phyloP scores from a whole-genome alignment of 1,140 invertebrate species.

The Lethocerus indicus region DNA sequence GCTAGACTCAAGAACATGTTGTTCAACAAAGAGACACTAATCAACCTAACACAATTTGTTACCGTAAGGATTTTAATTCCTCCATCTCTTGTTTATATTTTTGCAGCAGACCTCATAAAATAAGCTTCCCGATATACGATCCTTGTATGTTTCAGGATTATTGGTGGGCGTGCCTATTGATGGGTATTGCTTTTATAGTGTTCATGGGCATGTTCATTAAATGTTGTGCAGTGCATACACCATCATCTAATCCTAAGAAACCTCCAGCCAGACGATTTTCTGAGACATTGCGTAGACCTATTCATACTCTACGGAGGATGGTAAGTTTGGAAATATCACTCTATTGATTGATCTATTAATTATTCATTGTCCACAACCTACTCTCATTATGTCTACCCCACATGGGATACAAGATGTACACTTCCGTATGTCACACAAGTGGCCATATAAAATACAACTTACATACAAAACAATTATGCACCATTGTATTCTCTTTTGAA shows the following conservation, averaged over 20 bases:
- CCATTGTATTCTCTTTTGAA: neutral
- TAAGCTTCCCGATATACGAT: neutral
- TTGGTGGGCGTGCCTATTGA: slow-evolving; percentile 93
- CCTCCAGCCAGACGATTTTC: slow-evolving; percentile 67
- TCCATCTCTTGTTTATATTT: neutral
- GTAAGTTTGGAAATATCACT: slow-evolving; percentile 24
- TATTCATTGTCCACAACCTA: neutral
- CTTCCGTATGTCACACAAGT: neutral
- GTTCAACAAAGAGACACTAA: slow-evolving; percentile 79
- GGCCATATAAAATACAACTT: neutral
- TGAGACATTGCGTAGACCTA: slow-evolving; percentile 72
- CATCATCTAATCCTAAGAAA: slow-evolving; percentile 90
- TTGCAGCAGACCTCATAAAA: neutral
- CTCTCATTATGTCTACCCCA: neutral
- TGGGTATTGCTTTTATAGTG: slow-evolving; percentile 78
- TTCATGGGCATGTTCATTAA: slow-evolving; percentile 99
- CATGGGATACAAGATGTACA: too few relatives aligned
- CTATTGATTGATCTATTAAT: slow-evolving; percentile 1
- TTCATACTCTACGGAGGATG: slow-evolving; percentile 76
- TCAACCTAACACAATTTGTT: slow-evolving; percentile 73
- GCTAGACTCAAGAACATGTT: slow-evolving; percentile 92
- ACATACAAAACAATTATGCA: neutral
- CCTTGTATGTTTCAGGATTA: slow-evolving; percentile 41
- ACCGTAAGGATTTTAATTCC: slow-evolving; percentile 34
- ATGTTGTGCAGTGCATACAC: slow-evolving; percentile 97